Evolutionary conservation across 1,140 invertebrate genomes (phyloP), one percentile per base, ranked within the genome.

Genomic region (Drosophila arawakana): DNA sequence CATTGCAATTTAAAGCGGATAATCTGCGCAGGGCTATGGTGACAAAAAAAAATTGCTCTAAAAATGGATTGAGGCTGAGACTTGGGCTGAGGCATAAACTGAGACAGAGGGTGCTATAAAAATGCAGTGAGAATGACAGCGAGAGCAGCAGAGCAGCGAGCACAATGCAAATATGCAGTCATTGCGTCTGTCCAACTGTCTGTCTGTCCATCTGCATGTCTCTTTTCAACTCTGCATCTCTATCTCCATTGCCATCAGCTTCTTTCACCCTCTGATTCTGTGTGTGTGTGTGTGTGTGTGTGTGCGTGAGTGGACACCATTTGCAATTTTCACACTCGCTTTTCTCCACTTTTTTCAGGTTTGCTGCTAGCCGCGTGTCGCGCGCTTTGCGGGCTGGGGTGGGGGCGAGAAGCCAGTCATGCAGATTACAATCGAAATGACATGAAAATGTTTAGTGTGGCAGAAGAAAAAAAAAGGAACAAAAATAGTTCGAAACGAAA

Each of bases 391-490:
- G 61, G 70, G 47, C 25, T 6, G 25, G 25, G 25, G 3, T 30
- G 25, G 25, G 25, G 25, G 25, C 3, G 2, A 30, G 67, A 76
- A 43, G 67, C 71, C 85, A 90, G 82, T 90, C 86, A 90, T 90
- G 81, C 80, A 90, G 86, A 90, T 90, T 90, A 90, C 86, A 90
- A 90, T 90, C 86, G 86, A 90, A 89, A 86, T 90, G 86, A 90
- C 86, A 90, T 90, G 86, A 90, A 90, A 90, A 90, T 90, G 86
- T 90, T 90, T 90, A 90, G 81, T 83, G 76, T 90, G 81, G 85
- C 85, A 78, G 78, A 60, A 47, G 70, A 49, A 77, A 54, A 55
- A 65, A 65, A 61, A 57, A 60, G 21, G 15, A 43, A 18, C 18
- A 11, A 30, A 37, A 58, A 66, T 30, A 4, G 30, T 63, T 11